Base-by-base conservation (phyloP, 2,797 vertebrate genomes). In the Peromyscus aztecus region DNA sequence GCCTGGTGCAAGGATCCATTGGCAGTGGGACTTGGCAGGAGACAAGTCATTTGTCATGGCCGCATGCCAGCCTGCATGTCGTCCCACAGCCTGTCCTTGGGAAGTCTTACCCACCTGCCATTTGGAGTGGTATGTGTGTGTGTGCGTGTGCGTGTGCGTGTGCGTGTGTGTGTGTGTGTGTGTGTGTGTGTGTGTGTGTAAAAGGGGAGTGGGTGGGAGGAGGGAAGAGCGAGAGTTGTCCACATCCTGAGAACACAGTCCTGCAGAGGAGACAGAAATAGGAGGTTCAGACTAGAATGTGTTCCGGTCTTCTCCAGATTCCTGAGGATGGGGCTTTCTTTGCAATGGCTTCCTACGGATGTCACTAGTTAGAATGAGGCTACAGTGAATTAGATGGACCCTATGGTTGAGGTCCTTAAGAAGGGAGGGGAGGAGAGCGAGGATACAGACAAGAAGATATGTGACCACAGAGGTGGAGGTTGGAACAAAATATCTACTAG, bases 21-120 rank as follows among this genome's bases (percentile, higher is more conserved):
- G 92, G 75, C 75, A 55, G 80, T 87, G 90, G 71, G 95, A 31
- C 91, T 93, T 91, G 94, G 94, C 94, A 81, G 40, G 96, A 89
- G 83, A 23, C n/a, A 8, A 83, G 83, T 80, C 21, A n/a, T 89
- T 86, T 91, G 95, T 84, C 61, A n/a, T n/a, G 95, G 97, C 96
- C 1, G 1, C 0, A 21, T 49, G 94, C 96, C 95, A 95, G 87
- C 90, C 86, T 6, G 11, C 17, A 0, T 12, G 86, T 87, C 0
- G 2, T 49, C 40, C 34, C 12, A 9, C 76, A 82, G 10, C 31
- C 90, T 80, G 90, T 89, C 90, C 83, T 89, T 91, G 92, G 96
- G 93, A 92, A 89, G 90, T 5, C 13, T 31, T 89, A 83, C 55
- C 67, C 49, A 67, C 91, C 80, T 93, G 86, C 46, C 94, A 61